Base-by-base conservation (phyloP, 2,888 invertebrate genomes). In the Xestia rhomboidea region DNA sequence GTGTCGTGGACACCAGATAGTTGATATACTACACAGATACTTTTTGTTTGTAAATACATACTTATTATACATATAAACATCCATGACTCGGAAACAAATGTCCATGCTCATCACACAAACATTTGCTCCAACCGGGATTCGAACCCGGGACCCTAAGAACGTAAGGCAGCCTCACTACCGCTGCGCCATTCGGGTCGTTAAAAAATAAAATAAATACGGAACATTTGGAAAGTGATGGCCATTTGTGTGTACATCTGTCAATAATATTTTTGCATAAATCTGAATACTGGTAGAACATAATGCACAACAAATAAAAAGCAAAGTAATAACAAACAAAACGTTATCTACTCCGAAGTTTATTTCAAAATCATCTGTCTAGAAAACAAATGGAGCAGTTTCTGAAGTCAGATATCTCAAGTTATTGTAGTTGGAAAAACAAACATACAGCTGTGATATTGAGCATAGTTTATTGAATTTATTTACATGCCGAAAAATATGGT, bases 391-490 rank as follows among this genome's bases (percentile, higher is more conserved):
- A 77, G n/a, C 34, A 64, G 64, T 70, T 80, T 74, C 67, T 73
- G 76, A 76, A 82, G 79, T 78, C 83, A 82, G 69, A 82, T 79
- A 80, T 83, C 62, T 72, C 38, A 79, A 82, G 81, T 88, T 83
- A 80, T 72, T 77, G 67, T 83, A 73, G 80, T 84, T 79, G 68
- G 77, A 70, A 76, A 85, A 87, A 90, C 89, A 91, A 89, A 88
- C 81, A 84, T 74, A 85, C 71, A 82, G 85, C 57, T 72, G 67
- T 51, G 64, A 80, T 75, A 89, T 85, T 83, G 82, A 86, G 83
- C 83, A 68, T 76, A 85, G 79, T 73, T 85, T 88, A 89, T 86
- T 84, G 79, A 80, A 81, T 82, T 86, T 81, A 82, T 89, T 86
- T 81, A 80, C 80, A 81, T 87, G 71, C 49, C 68, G 41, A 77